A percentile compares a stretch with the other conserved stretches of the same genome.
Conservation (phyloP, 2,797 vertebrate genomes). For the Alauda arvensis region DNA sequence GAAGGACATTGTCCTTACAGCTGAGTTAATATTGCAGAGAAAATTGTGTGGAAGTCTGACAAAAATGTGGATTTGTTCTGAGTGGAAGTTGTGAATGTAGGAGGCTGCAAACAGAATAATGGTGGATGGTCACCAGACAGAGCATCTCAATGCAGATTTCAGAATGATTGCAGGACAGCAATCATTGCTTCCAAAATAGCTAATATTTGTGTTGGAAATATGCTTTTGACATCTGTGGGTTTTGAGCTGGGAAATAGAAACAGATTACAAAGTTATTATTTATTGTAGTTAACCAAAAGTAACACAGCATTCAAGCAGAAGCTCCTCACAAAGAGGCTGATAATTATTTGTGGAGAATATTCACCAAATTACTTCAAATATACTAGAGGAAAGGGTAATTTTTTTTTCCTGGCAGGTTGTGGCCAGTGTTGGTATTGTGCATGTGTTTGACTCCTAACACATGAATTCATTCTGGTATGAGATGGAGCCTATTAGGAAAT, state of each 20-base stretch:
- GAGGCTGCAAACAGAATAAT: background rate
- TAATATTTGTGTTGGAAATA: background rate
- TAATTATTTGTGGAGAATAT: background rate
- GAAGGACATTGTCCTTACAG: background rate
- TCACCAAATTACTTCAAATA: background rate
- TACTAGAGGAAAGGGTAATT: background rate
- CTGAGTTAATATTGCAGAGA: background rate
- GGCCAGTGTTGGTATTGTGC: background rate
- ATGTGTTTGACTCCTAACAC: background rate
- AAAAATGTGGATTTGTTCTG: background rate
- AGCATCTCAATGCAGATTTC: background rate
- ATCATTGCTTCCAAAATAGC: background rate
- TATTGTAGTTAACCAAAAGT: background rate
- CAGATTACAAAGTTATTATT: background rate
- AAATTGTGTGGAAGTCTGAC: background rate
- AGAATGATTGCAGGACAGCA: background rate
- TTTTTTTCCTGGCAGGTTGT: background rate
- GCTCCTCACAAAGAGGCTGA: background rate
- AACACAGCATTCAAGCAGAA: background rate
- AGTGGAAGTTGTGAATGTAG: background rate
- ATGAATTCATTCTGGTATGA: constrained; percentile 2
- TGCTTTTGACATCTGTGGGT: background rate
- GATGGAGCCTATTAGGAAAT: constrained; percentile 7
- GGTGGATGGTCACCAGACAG: background rate
- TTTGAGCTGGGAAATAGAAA: background rate